phyloP scores from a whole-genome alignment of 2,113 vertebrate species.

The Indicator indicator region DNA sequence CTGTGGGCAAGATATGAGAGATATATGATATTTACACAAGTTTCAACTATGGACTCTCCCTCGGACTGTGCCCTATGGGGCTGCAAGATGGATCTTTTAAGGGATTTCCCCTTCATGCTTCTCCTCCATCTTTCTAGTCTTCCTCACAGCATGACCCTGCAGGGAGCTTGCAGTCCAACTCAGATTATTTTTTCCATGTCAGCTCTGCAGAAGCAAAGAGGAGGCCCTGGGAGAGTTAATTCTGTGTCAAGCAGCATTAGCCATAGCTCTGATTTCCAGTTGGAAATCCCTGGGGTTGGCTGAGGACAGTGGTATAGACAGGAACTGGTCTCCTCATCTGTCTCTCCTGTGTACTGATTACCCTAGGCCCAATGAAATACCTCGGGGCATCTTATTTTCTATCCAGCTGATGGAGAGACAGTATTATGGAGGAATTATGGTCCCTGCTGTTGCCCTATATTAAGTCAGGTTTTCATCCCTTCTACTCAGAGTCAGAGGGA shows the following conservation, averaged over 20 bases:
- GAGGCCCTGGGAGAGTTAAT: constrained; percentile 53
- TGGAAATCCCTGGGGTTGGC: constrained; percentile 52
- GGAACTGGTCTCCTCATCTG: not conserved
- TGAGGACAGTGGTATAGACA: constrained; percentile 45
- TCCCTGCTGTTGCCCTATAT: not conserved
- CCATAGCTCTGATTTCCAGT: constrained; percentile 54
- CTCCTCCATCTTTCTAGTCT: not conserved
- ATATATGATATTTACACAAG: constrained; percentile 24
- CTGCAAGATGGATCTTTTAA: not conserved
- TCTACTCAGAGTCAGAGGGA: not conserved
- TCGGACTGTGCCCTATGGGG: not conserved
- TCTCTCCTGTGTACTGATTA: not conserved
- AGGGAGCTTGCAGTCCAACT: not conserved
- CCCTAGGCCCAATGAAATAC: constrained; percentile 1
- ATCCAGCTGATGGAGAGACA: not conserved
- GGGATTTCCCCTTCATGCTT: not conserved
- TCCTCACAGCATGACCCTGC: not conserved
- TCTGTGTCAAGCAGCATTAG: constrained; percentile 69
- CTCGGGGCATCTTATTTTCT: not conserved
- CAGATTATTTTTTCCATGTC: not conserved
- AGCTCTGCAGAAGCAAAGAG: constrained; percentile 31
- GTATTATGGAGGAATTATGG: not conserved
- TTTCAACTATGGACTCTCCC: not conserved
- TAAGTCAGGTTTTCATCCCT: not conserved
- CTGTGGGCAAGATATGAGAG: not conserved